Evolutionary conservation across 1,140 invertebrate species (phyloP).

Genomic region (Nephotettix cincticeps): DNA sequence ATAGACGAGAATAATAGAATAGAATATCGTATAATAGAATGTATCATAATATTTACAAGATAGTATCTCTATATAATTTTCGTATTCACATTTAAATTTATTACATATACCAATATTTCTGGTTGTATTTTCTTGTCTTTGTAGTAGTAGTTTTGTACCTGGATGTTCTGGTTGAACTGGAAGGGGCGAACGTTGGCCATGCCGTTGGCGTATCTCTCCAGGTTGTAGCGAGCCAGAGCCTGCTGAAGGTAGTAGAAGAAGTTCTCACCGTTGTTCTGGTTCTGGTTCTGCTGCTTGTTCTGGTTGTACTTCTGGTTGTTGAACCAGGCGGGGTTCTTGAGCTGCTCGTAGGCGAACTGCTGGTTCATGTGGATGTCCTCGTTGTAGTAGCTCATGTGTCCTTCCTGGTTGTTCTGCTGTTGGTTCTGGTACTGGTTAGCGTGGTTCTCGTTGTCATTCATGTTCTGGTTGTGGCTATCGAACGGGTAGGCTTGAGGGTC

Average conservation of each 20-base stretch:
- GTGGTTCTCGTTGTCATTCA: background rate
- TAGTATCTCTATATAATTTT: too few relatives aligned
- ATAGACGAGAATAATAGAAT: too few relatives aligned
- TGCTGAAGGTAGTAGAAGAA: conserved; percentile 61
- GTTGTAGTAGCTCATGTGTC: conserved; percentile 67
- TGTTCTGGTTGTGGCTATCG: too few relatives aligned
- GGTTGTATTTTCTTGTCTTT: too few relatives aligned
- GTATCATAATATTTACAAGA: too few relatives aligned
- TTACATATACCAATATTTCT: too few relatives aligned
- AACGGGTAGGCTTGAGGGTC: too few relatives aligned
- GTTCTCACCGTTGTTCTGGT: conserved; percentile 59
- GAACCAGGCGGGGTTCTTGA: conserved; percentile 65
- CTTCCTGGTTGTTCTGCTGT: conserved; percentile 59
- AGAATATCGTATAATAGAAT: too few relatives aligned
- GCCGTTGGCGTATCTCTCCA: conserved; percentile 65
- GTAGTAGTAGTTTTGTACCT: too few relatives aligned
- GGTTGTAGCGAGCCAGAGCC: conserved; percentile 61
- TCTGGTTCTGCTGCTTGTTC: conserved; percentile 48
- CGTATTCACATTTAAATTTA: too few relatives aligned
- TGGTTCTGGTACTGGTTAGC: conserved; percentile 49
- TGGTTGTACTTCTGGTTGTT: conserved; percentile 50
- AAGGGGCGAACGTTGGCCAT: conserved; percentile 59
- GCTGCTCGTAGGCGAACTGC: conserved; percentile 64
- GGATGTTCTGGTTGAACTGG: conserved; percentile 54
- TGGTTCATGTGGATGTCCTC: conserved; percentile 69